A percentile compares a stretch with the other conserved stretches of the same genome.
phyloP scores from a whole-genome alignment of 1,140 invertebrate genomes.

The Aphaenogaster rudis region DNA sequence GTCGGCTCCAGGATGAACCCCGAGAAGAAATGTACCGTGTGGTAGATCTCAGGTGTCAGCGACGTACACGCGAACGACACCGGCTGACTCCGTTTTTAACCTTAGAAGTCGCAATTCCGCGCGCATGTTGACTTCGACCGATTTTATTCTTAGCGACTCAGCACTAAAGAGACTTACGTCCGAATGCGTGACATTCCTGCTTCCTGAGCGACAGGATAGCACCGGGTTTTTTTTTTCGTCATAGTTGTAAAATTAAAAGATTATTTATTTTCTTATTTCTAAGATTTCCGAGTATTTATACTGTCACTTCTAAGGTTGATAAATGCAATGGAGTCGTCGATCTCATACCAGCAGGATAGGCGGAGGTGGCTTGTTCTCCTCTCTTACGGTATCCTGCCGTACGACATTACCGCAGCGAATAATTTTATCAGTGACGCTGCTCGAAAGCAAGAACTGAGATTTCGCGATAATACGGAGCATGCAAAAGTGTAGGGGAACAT shows the following conservation, averaged over 20 bases:
- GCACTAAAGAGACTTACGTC: no score
- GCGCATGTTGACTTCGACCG: not conserved
- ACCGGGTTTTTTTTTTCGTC: no score
- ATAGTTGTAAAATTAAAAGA: not conserved
- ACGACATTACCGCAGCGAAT: not conserved
- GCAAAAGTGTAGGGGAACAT: not conserved
- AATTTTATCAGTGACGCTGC: constrained; percentile 14
- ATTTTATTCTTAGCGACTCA: not conserved
- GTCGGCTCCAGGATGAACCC: constrained; percentile 95
- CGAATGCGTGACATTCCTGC: not conserved
- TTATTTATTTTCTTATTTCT: not conserved
- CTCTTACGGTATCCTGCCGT: constrained; percentile 6
- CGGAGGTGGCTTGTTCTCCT: not conserved
- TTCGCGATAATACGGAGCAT: not conserved
- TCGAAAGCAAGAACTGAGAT: constrained; percentile 45
- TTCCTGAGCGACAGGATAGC: not conserved
- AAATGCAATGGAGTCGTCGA: constrained; percentile 14
- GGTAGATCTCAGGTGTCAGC: constrained; percentile 87
- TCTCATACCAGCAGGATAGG: constrained; percentile 16
- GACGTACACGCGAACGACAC: not conserved
- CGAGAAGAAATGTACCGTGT: constrained; percentile 93
- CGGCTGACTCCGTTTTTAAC: not conserved
- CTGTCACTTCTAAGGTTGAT: constrained; percentile 29
- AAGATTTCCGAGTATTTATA: not conserved
- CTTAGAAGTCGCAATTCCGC: not conserved